A percentile compares a stretch with the other conserved stretches of the same genome.
Conservation (phyloP, 2,113 vertebrate genomes). For the Potamarius usumacintae region DNA sequence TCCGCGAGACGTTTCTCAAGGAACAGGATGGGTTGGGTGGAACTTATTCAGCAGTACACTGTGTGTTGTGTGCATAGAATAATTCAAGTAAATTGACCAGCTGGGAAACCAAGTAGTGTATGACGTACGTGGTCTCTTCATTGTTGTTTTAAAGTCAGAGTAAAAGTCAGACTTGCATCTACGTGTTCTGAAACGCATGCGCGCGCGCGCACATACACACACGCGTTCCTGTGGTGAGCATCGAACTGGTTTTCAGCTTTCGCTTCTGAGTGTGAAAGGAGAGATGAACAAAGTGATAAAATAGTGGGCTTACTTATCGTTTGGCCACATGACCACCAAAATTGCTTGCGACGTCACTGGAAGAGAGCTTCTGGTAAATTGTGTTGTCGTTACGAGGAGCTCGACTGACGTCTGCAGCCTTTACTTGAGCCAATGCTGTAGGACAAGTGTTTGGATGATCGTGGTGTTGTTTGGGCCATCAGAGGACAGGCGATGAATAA, state of each 20-base stretch:
- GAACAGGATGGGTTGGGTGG: neutral
- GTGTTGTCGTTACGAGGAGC: neutral
- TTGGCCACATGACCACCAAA: constrained; percentile 10
- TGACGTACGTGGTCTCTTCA: neutral
- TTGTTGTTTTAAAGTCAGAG: neutral
- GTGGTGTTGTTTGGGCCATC: neutral
- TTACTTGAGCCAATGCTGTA: no score
- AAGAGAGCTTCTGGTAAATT: neutral
- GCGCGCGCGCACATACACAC: neutral
- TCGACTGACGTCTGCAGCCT: neutral
- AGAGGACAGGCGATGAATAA: constrained; percentile 2
- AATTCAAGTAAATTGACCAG: neutral
- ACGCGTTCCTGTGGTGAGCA: constrained; percentile 4
- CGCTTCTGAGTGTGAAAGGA: neutral
- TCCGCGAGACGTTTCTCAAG: neutral
- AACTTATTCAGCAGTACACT: neutral
- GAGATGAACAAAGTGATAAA: neutral
- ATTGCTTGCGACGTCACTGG: neutral
- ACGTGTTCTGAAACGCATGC: neutral
- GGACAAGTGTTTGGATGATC: no score
- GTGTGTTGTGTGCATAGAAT: neutral
- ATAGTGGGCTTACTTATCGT: neutral
- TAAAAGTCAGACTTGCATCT: neutral
- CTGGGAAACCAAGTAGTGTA: neutral
- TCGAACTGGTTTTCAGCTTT: constrained; percentile 16